A percentile compares a stretch with the other conserved stretches of the same genome.
Evolutionary conservation across 2,888 invertebrate species (phyloP).

Genomic region (Gryllus longicercus): DNA sequence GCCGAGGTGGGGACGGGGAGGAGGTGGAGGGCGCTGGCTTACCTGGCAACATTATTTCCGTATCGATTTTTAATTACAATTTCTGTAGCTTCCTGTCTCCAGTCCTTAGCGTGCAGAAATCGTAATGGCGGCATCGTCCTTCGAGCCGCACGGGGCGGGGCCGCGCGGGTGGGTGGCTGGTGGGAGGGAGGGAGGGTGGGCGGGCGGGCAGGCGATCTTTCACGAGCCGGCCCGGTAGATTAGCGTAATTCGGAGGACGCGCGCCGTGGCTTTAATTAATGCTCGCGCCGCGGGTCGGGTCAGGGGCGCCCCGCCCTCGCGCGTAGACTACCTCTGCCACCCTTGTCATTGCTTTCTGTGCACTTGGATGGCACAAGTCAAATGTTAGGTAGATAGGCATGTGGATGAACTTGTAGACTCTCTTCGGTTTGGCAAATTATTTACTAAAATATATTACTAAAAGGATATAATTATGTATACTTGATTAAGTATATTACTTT

Average conservation of each 20-base stretch:
- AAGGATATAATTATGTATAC: no score
- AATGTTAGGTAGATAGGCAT: no score
- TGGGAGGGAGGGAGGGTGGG: neutral
- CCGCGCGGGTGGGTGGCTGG: neutral
- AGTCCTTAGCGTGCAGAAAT: conserved; percentile 17
- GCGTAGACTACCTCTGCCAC: no score
- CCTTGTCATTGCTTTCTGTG: no score
- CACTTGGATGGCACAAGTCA: no score
- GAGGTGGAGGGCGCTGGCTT: conserved; percentile 2
- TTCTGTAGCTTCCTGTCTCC: conserved; percentile 17
- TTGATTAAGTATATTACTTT: no score
- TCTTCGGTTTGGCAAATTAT: no score
- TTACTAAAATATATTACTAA: no score
- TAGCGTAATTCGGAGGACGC: conserved; percentile 17
- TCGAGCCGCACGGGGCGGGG: neutral
- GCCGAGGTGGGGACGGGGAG: neutral
- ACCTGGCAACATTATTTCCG: conserved; percentile 4
- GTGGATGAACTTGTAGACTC: no score
- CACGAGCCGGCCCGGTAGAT: neutral
- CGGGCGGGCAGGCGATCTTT: neutral
- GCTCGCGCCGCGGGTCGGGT: conserved; percentile 6
- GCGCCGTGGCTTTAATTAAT: neutral
- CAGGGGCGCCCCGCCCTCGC: neutral
- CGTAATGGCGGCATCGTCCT: neutral
- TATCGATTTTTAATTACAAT: conserved; percentile 18